Conservation (phyloP, 2,113 vertebrate species). For the Strigops habroptila region DNA sequence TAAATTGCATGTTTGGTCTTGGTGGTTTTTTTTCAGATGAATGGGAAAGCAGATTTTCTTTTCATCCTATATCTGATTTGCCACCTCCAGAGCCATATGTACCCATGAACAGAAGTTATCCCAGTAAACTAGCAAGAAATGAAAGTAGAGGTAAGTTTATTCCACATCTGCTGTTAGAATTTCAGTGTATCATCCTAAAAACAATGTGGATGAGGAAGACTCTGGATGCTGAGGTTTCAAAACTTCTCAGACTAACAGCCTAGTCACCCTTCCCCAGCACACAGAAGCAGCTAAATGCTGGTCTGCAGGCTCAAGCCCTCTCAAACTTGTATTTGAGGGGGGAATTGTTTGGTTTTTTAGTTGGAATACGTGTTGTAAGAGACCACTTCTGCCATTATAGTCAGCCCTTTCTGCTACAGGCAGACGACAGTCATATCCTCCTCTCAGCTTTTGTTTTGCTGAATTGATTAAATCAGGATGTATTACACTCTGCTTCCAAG, state of each 20-base stretch:
- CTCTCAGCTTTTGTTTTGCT: not conserved
- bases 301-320: not conserved
- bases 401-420: not conserved
- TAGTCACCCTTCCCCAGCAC: not conserved
- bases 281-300: not conserved
- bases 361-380: not conserved
- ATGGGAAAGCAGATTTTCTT: conserved; percentile 93
- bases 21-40: conserved; percentile 81
- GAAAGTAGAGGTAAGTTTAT: conserved; percentile 85
- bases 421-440: not conserved
- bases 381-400: not conserved
- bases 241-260: not conserved
- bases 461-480: not conserved
- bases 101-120: conserved; percentile 87
- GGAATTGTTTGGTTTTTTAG: not conserved
- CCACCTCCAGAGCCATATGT: conserved; percentile 93
- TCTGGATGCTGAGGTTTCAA: not conserved
- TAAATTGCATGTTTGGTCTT: not conserved
- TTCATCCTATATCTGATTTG: conserved; percentile 91
- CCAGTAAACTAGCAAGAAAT: conserved; percentile 87
- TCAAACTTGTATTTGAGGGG: not conserved
- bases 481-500: not conserved
- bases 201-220: not conserved
- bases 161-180: not conserved
- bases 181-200: not conserved